phyloP scores from a whole-genome alignment of 2,888 invertebrate species.

The Timandra comae region DNA sequence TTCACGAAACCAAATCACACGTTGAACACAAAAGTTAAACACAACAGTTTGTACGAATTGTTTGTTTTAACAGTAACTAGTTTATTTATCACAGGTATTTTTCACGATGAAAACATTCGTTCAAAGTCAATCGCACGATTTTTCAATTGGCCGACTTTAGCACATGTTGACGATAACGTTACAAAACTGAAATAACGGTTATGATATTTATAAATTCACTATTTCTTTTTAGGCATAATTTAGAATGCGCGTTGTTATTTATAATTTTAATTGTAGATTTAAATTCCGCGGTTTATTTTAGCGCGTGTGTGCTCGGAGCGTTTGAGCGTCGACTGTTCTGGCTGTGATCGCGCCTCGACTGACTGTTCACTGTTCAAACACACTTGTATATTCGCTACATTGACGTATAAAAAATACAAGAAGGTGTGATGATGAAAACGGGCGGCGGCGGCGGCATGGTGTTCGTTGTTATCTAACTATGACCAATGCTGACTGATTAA shows the following conservation, averaged over 20 bases:
- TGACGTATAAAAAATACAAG: too few species aligned
- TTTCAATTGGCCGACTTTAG: constrained; percentile 37
- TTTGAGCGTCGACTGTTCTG: not conserved
- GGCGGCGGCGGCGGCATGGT: too few species aligned
- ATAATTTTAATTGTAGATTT: too few species aligned
- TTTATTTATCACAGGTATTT: constrained; percentile 59
- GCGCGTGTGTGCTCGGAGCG: constrained; percentile 57
- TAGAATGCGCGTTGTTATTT: too few species aligned
- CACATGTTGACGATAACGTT: constrained; percentile 38
- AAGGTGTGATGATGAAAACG: too few species aligned
- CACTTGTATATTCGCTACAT: too few species aligned
- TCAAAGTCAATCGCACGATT: constrained; percentile 42
- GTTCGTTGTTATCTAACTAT: constrained; percentile 9
- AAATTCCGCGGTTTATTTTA: constrained; percentile 25
- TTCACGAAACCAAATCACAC: constrained; percentile 60
- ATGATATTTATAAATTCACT: constrained; percentile 9
- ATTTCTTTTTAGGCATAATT: constrained; percentile 72
- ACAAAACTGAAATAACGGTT: constrained; percentile 14
- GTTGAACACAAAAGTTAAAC: constrained; percentile 19
- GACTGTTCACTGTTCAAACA: not conserved
- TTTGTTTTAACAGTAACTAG: constrained; percentile 46
- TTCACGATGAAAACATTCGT: constrained; percentile 26
- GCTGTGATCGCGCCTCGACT: not conserved
- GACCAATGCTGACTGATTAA: not conserved
- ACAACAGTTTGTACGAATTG: constrained; percentile 26